Percentiles rank a stretch among this genome's conserved stretches.
These are phyloP conservation scores for Catostomus latipinnis DNA, from an alignment of 2,797 vertebrate genomes.

Conservation along the genomic window DNA sequence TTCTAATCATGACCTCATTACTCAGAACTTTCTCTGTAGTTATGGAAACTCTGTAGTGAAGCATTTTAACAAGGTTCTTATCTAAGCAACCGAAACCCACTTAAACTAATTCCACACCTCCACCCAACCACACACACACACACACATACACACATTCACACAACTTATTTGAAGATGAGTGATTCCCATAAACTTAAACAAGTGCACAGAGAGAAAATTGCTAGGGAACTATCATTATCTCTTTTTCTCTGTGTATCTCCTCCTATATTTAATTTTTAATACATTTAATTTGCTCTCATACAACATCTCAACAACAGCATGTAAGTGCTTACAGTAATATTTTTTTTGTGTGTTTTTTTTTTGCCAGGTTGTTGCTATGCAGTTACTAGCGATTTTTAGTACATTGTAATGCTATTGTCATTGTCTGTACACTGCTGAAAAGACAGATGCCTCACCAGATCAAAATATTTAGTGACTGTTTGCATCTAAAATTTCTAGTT, in stretches of 20 bases:
- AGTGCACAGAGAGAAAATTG: slow-evolving; percentile 2
- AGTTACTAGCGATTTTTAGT: neutral
- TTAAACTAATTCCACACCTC: slow-evolving; percentile 46
- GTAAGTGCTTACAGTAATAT: neutral
- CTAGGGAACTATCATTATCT: slow-evolving; percentile 15
- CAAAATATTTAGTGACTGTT: no score
- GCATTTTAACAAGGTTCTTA: slow-evolving; percentile 53
- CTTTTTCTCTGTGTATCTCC: slow-evolving; percentile 3
- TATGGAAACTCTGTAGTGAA: slow-evolving; percentile 49
- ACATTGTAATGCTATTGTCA: slow-evolving; percentile 4
- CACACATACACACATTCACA: neutral
- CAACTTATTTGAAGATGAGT: slow-evolving; percentile 36
- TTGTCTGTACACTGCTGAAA: no score
- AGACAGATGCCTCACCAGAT: no score
- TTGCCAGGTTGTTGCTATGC: slow-evolving; percentile 1
- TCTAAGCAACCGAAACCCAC: slow-evolving; percentile 47
- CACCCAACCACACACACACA: slow-evolving; percentile 16
- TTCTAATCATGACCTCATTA: slow-evolving; percentile 35
- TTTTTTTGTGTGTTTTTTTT: no score
- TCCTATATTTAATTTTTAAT: slow-evolving; percentile 13
- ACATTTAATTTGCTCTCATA: neutral
- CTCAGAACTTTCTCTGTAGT: slow-evolving; percentile 43
- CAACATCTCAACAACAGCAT: neutral
- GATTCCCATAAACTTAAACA: slow-evolving; percentile 35
- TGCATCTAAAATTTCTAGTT: no score